These are phyloP conservation scores for Dasypus novemcinctus DNA, from an alignment of 2,113 vertebrate species.

Conservation along the genomic window DNA sequence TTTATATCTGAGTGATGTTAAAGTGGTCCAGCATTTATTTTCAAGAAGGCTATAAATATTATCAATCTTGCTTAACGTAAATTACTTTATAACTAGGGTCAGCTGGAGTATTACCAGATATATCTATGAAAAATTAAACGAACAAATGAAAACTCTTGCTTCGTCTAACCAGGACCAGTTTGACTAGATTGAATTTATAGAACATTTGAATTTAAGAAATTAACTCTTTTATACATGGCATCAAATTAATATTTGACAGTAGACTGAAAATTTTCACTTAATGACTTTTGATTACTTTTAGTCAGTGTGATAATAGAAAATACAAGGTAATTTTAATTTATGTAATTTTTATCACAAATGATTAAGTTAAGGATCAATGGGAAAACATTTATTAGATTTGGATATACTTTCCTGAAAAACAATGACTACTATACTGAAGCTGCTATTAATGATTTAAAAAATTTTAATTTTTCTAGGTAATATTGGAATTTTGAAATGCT, in stretches of 20 bases:
- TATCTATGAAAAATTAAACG: background rate
- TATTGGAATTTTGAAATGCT: constrained; percentile 49
- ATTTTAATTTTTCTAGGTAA: constrained; percentile 2
- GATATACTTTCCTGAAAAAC: constrained; percentile 43
- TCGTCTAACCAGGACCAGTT: background rate
- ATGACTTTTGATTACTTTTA: constrained; percentile 3
- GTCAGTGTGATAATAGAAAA: constrained; percentile 12
- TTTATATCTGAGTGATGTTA: background rate
- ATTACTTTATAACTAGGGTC: background rate
- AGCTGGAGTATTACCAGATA: background rate
- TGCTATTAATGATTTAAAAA: background rate
- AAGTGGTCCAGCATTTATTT: constrained; percentile 2
- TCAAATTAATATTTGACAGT: background rate
- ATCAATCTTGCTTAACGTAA: background rate
- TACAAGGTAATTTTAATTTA: constrained; percentile 42
- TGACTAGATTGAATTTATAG: constrained; percentile 22
- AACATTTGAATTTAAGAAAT: constrained; percentile 19
- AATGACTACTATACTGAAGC: background rate
- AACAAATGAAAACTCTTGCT: background rate
- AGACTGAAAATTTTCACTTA: constrained; percentile 2
- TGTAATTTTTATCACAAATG: constrained; percentile 31
- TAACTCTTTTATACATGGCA: background rate
- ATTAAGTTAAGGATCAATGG: constrained; percentile 2
- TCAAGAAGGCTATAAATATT: background rate
- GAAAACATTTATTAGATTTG: constrained; percentile 20